Evolutionary conservation across 1,140 invertebrate species (phyloP).

Genomic region (Solenopsis fugax): DNA sequence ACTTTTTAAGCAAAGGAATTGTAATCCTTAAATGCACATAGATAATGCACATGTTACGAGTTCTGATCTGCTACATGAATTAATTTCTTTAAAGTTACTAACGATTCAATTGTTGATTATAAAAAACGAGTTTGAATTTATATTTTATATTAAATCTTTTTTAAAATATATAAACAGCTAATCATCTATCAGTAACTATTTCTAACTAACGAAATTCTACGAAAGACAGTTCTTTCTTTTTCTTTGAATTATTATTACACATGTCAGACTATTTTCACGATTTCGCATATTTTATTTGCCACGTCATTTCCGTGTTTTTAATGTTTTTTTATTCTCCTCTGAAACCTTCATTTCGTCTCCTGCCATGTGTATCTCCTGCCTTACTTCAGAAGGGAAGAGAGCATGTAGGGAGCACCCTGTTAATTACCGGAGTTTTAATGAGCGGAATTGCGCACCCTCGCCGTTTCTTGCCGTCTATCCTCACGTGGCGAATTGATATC

Average conservation of each 20-base stretch:
- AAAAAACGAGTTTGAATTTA: not conserved
- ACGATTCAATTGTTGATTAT: too few relatives aligned
- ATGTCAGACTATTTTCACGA: not conserved
- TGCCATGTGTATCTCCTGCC: slow-evolving; percentile 13
- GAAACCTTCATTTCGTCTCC: slow-evolving; percentile 13
- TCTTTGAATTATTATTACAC: not conserved
- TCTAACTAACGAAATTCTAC: not conserved
- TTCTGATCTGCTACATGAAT: not conserved
- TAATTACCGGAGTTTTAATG: slow-evolving; percentile 81
- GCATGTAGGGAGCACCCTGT: slow-evolving; percentile 55
- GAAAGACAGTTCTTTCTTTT: not conserved
- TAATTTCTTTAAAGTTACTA: not conserved
- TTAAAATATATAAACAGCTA: not conserved
- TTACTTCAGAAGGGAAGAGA: slow-evolving; percentile 49
- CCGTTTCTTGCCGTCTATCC: slow-evolving; percentile 51
- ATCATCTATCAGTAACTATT: not conserved
- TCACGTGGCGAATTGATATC: slow-evolving; percentile 69
- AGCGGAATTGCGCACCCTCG: slow-evolving; percentile 66
- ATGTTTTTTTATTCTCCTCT: slow-evolving; percentile 2
- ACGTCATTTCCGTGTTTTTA: slow-evolving; percentile 20
- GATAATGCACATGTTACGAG: too few relatives aligned
- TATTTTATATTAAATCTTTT: not conserved
- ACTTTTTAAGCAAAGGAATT: slow-evolving; percentile 6
- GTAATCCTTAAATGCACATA: not conserved
- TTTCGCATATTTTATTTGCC: not conserved